Conservation (phyloP, 2,113 vertebrate genomes). For the Hylia prasina region DNA sequence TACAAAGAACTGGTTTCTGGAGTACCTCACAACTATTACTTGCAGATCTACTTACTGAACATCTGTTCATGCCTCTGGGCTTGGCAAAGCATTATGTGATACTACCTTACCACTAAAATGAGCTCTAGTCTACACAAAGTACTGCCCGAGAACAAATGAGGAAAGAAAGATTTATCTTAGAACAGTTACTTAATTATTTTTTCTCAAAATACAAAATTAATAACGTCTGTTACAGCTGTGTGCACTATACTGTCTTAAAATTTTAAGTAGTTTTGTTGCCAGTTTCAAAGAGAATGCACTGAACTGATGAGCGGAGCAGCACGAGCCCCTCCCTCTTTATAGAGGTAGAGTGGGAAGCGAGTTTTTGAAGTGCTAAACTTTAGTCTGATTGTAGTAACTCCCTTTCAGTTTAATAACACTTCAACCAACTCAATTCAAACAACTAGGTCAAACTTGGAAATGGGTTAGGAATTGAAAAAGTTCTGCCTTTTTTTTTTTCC, state of each 20-base stretch:
- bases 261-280: background rate
- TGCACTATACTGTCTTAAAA: background rate
- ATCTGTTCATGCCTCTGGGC: background rate
- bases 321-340: background rate
- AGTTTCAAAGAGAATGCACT: background rate
- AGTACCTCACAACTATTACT: background rate
- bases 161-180: background rate
- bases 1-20: background rate
- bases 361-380: background rate
- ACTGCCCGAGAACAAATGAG: background rate
- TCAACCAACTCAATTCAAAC: background rate
- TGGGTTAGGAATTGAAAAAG: background rate
- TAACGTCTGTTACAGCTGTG: background rate
- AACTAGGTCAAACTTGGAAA: background rate
- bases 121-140: background rate
- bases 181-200: background rate
- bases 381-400: background rate
- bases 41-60: background rate
- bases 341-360: background rate
- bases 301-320: background rate
- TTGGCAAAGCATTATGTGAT: background rate
- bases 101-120: background rate
- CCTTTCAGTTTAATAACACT: background rate
- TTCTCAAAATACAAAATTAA: background rate
- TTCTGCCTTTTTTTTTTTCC: background rate